Evolutionary conservation across 2,797 vertebrate species (phyloP).

Genomic region (Etheostoma nigrum): DNA sequence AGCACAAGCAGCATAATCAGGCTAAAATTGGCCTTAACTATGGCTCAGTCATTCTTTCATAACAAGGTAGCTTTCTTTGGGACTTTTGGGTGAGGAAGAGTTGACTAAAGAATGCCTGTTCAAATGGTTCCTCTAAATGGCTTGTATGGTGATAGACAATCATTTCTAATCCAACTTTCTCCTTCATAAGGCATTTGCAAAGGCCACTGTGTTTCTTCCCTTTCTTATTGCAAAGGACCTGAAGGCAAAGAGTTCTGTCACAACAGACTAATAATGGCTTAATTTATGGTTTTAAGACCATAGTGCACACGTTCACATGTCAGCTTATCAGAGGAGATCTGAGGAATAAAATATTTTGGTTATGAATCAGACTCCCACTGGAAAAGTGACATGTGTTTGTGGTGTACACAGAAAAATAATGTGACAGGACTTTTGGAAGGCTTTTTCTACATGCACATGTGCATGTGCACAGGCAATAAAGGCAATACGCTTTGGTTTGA

Average conservation of each 20-base stretch:
- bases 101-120: slow-evolving; percentile 29
- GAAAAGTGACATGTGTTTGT: slow-evolving; percentile 53
- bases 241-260: slow-evolving; percentile 65
- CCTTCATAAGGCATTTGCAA: slow-evolving; percentile 64
- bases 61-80: slow-evolving; percentile 86
- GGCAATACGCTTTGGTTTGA: slow-evolving; percentile 78
- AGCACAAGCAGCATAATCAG: slow-evolving; percentile 67
- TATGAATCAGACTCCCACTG: slow-evolving; percentile 66
- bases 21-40: slow-evolving; percentile 59
- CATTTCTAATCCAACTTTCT: slow-evolving; percentile 49
- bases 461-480: slow-evolving; percentile 67
- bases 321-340: slow-evolving; percentile 52
- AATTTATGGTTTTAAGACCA: slow-evolving; percentile 19
- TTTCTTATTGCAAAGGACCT: slow-evolving; percentile 68
- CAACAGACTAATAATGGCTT: slow-evolving; percentile 50
- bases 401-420: slow-evolving; percentile 20
- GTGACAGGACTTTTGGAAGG: slow-evolving; percentile 59
- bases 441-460: slow-evolving; percentile 58
- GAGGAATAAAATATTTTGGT: slow-evolving; percentile 79
- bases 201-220: slow-evolving; percentile 72
- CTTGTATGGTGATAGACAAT: slow-evolving; percentile 69
- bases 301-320: slow-evolving; percentile 43
- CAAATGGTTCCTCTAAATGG: slow-evolving; percentile 64
- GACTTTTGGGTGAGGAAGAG: slow-evolving; percentile 58
- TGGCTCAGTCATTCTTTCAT: slow-evolving; percentile 72